Percentiles rank a stretch among this genome's conserved stretches.
Conservation (phyloP, 2,113 vertebrate genomes). For the Ibidorhyncha struthersii region DNA sequence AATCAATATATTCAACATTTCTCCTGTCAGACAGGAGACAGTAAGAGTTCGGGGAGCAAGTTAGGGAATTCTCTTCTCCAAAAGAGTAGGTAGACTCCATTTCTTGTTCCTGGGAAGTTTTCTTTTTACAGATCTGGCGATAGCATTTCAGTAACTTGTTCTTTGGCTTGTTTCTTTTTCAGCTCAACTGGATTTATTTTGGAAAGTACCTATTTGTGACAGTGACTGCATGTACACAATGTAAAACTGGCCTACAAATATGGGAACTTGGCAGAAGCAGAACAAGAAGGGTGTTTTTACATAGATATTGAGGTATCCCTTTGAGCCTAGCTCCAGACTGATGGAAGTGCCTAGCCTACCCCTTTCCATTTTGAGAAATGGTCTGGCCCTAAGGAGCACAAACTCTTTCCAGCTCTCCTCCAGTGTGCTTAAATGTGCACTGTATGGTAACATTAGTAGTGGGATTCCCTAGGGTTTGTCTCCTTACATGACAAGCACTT, state of each 20-base stretch:
- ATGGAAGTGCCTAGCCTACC: background rate
- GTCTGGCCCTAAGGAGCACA: background rate
- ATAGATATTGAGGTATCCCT: background rate
- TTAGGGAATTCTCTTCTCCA: background rate
- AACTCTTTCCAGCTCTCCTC: background rate
- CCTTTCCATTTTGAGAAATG: background rate
- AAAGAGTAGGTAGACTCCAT: background rate
- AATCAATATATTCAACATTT: conserved; percentile 26
- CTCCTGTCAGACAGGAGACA: background rate
- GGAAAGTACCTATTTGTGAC: background rate
- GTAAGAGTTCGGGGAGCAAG: background rate
- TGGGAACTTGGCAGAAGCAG: background rate
- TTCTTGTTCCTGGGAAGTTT: background rate
- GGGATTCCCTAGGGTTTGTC: background rate
- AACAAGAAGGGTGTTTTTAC: background rate
- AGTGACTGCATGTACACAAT: background rate
- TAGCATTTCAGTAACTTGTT: background rate
- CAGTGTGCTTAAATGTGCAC: background rate
- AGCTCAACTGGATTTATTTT: background rate
- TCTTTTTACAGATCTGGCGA: background rate
- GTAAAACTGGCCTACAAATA: background rate
- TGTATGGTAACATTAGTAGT: background rate
- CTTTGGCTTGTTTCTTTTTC: background rate
- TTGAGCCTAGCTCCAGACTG: background rate
- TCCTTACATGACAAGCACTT: background rate